Base-by-base conservation (phyloP, 2,888 invertebrate genomes). In the Drosophila koepferae region DNA sequence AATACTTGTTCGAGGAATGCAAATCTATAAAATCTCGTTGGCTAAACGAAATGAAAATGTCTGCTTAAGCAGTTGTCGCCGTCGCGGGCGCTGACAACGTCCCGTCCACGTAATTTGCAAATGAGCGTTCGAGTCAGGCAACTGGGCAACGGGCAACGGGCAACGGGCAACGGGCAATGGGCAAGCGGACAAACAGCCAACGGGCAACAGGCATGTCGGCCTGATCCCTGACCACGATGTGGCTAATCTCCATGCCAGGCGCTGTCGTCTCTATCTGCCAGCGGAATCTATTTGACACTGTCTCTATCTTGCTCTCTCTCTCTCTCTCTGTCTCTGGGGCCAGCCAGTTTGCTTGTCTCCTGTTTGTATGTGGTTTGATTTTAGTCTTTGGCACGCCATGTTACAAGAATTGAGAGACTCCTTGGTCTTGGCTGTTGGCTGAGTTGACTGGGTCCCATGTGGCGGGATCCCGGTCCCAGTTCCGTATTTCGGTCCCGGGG, bases 251-350 rank as follows among this genome's bases (percentile, higher is more conserved):
- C 74, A 54, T 41, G 73, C 72, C 74, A 58, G 63, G 61, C 76
- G 77, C 80, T 82, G 85, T 89, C 85, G 86, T 66, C 77, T 80
- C 69, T 87, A 86, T 86, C 85, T 65, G 9, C 62, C 74, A 61
- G 86, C 83, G 85, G 86, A 89, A 86, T 86, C 85, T 86, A 89
- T 86, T 86, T 86, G 85, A 89, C 85, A 87, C 85, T 80, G 70
- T 70, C 66, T 49, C 28, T 28, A 28, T 28, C 28, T 28, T 28
- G 6, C 28, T 28, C 28, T 28, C 28, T 28, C 28, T 6, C 28
- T 28, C 28, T 28, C 28, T 28, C 36, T 40, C 54, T 16, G 34
- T 54, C 61, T 28, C 28, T 28, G 7, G 5, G 31, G 59, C 2
- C 38, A 16, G 55, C 67, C 62, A 41, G 77, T 77, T 63, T 8